phyloP scores from a whole-genome alignment of 2,888 invertebrate genomes.

The Bursaphelenchus okinawaensis region DNA sequence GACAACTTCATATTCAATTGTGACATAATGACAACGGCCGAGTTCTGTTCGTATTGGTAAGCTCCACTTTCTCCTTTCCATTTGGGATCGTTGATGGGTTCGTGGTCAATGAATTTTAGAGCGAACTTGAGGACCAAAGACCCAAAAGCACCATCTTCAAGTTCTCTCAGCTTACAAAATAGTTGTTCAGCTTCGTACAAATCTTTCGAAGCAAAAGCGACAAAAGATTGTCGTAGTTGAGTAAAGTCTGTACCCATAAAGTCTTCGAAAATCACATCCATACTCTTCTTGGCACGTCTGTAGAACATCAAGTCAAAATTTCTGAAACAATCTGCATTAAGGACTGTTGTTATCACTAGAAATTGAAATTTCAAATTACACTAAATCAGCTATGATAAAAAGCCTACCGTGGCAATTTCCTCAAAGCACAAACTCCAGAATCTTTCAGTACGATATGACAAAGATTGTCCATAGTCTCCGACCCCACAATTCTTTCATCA shows the following conservation, averaged over 20 bases:
- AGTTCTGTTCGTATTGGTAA: background rate
- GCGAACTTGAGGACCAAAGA: slow-evolving; percentile 9
- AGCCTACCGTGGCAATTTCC: slow-evolving; percentile 17
- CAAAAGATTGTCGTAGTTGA: slow-evolving; percentile 22
- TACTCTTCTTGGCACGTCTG: slow-evolving; percentile 13
- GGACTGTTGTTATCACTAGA: background rate
- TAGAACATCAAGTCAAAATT: slow-evolving; percentile 27
- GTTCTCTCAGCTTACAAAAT: background rate
- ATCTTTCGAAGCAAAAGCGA: slow-evolving; percentile 24
- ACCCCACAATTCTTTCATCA: background rate
- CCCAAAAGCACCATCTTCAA: background rate
- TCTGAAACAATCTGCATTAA: background rate
- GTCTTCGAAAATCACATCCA: background rate
- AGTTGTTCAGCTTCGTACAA: slow-evolving; percentile 4
- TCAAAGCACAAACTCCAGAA: slow-evolving; percentile 22
- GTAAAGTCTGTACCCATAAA: slow-evolving; percentile 14
- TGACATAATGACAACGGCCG: slow-evolving; percentile 13
- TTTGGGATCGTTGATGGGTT: slow-evolving; percentile 13
- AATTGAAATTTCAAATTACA: too few relatives aligned
- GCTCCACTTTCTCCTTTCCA: slow-evolving; percentile 17
- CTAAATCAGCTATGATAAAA: too few relatives aligned
- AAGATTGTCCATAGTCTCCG: slow-evolving; percentile 14
- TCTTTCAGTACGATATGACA: slow-evolving; percentile 26
- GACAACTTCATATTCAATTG: slow-evolving; percentile 29
- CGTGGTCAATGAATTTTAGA: slow-evolving; percentile 14